phyloP scores from a whole-genome alignment of 2,797 vertebrate genomes.

The Cossypha heuglini region DNA sequence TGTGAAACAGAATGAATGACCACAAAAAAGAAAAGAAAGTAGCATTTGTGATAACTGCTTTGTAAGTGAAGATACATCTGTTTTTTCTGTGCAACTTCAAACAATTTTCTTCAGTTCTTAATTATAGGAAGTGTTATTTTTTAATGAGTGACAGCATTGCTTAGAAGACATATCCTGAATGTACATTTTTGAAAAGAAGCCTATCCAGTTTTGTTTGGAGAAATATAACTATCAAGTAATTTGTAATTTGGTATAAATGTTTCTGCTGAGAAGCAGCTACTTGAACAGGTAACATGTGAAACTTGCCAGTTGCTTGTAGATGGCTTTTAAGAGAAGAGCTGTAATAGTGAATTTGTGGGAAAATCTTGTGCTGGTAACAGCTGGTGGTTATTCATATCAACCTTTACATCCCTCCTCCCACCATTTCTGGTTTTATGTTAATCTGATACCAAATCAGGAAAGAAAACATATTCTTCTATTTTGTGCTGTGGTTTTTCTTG shows the following conservation, averaged over 20 bases:
- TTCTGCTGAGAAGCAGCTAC: not conserved
- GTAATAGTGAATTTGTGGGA: slow-evolving; percentile 2
- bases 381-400: not conserved
- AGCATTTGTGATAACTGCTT: slow-evolving; percentile 74
- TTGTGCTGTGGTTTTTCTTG: not conserved
- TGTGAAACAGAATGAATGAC: slow-evolving; percentile 73
- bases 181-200: not conserved
- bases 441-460: not conserved
- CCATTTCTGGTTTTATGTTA: slow-evolving; percentile 4
- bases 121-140: not conserved
- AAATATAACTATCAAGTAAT: not conserved
- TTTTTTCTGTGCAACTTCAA: slow-evolving; percentile 57
- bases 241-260: not conserved
- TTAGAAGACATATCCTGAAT: not conserved
- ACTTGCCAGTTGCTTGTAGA: not conserved
- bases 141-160: not conserved
- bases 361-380: slow-evolving; percentile 4
- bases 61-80: slow-evolving; percentile 56
- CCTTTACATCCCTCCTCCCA: not conserved
- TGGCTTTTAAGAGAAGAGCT: not conserved
- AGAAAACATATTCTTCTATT: not conserved
- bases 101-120: slow-evolving; percentile 44
- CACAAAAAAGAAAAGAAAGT: slow-evolving; percentile 82
- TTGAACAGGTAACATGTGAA: not conserved
- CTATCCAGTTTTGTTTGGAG: not conserved